A percentile compares a stretch with the other conserved stretches of the same genome.
Evolutionary conservation across 1,140 invertebrate species (phyloP).

Genomic region (Calosoma granatense): DNA sequence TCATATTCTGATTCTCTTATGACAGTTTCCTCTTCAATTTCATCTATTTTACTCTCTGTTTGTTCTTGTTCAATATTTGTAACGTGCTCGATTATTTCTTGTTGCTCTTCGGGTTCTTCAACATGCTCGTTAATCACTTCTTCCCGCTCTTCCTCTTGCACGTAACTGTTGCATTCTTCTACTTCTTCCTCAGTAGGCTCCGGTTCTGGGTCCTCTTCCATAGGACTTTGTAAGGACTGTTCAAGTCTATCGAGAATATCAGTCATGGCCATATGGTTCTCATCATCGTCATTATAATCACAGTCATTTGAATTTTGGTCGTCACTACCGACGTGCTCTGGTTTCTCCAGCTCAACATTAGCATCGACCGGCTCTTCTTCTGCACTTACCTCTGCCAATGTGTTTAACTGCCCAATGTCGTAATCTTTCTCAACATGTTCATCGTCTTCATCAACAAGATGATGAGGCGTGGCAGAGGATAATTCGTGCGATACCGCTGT

Average conservation of each 20-base stretch:
- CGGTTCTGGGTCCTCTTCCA: conserved; percentile 29
- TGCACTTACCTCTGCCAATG: conserved; percentile 22
- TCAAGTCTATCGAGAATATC: conserved; percentile 46
- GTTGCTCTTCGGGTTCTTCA: neutral
- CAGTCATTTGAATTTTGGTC: conserved; percentile 24
- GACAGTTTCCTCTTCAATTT: conserved; percentile 18
- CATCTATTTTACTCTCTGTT: too few species aligned
- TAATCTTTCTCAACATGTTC: conserved; percentile 21
- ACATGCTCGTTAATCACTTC: conserved; percentile 18
- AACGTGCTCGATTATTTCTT: conserved; percentile 9
- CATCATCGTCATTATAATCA: conserved; percentile 47
- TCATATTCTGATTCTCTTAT: conserved; percentile 15
- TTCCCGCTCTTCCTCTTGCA: conserved; percentile 19
- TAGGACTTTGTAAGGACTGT: conserved; percentile 42
- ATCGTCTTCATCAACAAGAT: conserved; percentile 7
- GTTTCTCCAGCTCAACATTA: conserved; percentile 16
- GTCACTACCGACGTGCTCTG: conserved; percentile 12
- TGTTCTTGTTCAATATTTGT: too few species aligned
- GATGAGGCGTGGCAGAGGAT: neutral
- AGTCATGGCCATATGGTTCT: conserved; percentile 45
- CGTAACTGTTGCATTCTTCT: conserved; percentile 19
- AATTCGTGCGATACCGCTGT: neutral
- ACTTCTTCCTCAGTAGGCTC: neutral
- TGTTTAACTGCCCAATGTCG: conserved; percentile 22
- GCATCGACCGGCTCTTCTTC: too few species aligned